Evolutionary conservation across 2,797 vertebrate species (phyloP), one percentile per base, ranked within the genome.

Genomic region (Oryzias sinensis): DNA sequence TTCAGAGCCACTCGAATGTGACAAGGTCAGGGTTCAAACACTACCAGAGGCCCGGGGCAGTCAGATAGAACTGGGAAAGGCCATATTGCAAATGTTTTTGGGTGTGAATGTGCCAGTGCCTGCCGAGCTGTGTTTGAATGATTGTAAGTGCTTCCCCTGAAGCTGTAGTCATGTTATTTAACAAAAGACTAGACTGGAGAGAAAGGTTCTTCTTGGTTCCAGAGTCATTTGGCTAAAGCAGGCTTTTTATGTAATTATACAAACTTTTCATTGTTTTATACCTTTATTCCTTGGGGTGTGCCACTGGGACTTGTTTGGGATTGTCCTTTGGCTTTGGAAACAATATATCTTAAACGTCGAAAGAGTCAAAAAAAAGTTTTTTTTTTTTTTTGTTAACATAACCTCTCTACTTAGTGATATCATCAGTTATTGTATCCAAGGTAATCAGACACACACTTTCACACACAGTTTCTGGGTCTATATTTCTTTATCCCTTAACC

Each of bases 21-120:
- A 92, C 89, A 85, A 84, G 90, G 92, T 92, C 87, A 92, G 82
- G 70, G 86, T 88, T 86, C 86, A 88, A 78, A 83, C 81, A 72
- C 81, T 80, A 85, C 79, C 72, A 76, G 81, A 70, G 83, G 82
- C 76, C 75, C n/a, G 41, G 62, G 74, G 85, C 79, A 74, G 79
- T 85, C 81, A 72, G 74, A 84, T 61, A 80, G 78, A 81, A 85
- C 77, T 59, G 53, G 64, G 75, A 70, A 66, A 65, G 27, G 0
- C 49, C 62, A n/a, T 66, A 53, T 41, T 63, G 73, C 75, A 69
- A 79, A 52, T 69, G 71, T 51, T 58, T 70, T 48, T 64, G 62
- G 56, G 62, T 46, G 56, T 49, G 20, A 59, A 49, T 33, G 42
- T 49, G 47, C 20, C 27, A 49, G 29, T 27, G 45, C 49, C 57